These are phyloP conservation scores for Clarias macrocephalus DNA, from an alignment of 2,113 vertebrate genomes.

Conservation along the genomic window DNA sequence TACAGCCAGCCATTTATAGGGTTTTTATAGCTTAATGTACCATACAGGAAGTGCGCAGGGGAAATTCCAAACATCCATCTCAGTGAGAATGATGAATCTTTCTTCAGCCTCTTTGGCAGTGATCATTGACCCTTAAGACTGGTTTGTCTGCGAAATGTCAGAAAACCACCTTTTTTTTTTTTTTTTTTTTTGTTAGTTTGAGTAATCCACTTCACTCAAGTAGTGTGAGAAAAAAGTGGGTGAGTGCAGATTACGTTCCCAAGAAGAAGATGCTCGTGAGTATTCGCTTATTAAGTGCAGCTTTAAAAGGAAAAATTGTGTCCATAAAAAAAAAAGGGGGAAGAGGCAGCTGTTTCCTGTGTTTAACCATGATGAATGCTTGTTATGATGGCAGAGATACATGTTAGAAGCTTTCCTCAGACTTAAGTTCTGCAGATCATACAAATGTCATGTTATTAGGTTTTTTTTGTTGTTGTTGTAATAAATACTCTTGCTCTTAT, in stretches of 20 bases:
- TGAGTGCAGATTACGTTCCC: slow-evolving; percentile 21
- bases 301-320: slow-evolving; percentile 25
- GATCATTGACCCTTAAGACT: slow-evolving; percentile 37
- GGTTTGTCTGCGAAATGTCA: slow-evolving; percentile 40
- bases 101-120: slow-evolving; percentile 37
- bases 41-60: slow-evolving; percentile 36
- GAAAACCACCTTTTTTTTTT: slow-evolving; percentile 2
- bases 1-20: slow-evolving; percentile 20
- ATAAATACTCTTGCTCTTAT: background rate
- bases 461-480: background rate
- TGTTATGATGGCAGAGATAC: slow-evolving; percentile 6
- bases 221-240: slow-evolving; percentile 37
- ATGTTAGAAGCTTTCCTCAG: background rate
- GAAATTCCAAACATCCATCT: slow-evolving; percentile 45
- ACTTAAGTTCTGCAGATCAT: background rate
- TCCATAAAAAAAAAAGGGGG: background rate
- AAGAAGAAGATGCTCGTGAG: slow-evolving; percentile 22
- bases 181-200: background rate
- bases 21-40: slow-evolving; percentile 32
- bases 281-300: slow-evolving; percentile 15
- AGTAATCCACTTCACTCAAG: slow-evolving; percentile 32
- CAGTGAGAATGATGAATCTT: slow-evolving; percentile 35
- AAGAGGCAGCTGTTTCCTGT: slow-evolving; percentile 29
- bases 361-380: background rate
- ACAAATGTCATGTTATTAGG: background rate